Evolutionary conservation across 2,797 vertebrate species (phyloP), one percentile per base, ranked within the genome.

Genomic region (Pangasius macronema): DNA sequence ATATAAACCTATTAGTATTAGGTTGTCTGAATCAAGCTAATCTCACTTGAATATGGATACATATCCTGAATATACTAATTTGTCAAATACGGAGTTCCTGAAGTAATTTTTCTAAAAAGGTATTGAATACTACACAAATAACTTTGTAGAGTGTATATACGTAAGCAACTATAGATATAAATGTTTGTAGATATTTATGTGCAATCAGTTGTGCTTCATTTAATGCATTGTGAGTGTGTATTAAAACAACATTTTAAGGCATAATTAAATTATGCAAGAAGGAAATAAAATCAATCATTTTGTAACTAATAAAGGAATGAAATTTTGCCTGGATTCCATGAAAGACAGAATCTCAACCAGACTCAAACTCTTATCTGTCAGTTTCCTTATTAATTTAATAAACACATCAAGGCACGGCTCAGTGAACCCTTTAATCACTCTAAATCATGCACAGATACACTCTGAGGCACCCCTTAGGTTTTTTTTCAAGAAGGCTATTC

Each of bases 311-410:
- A 51, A 86, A 80, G 77, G 49, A 57, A 68, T 77, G 90, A 92
- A 93, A 93, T 92, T 87, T 82, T 87, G 82, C 87, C 89, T 90
- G 89, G 84, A 81, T 86, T 91, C 88, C 80, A 87, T 81, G 67
- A 87, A 88, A 63, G 55, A 49, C 42, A 33, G 85, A 85, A 94
- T 84, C 86, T 92, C 89, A 92, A 91, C 85, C 92, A 92, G 88
- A 95, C 90, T 93, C 91, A 93, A 92, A 94, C 94, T 95, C 92
- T 92, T 93, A 94, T 94, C 94, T 95, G 95, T 95, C 96, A 95
- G 92, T 93, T 94, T 95, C 93, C 93, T 95, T 94, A 93, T 96
- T 97, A 96, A 97, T 96, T 96, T 95, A 97, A 98, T 97, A 96
- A 97, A 97, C 95, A 96, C 94, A 96, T 96, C 95, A 95, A 96